Base-by-base conservation (phyloP, 2,888 invertebrate species). In the Chloromyia formosa region DNA sequence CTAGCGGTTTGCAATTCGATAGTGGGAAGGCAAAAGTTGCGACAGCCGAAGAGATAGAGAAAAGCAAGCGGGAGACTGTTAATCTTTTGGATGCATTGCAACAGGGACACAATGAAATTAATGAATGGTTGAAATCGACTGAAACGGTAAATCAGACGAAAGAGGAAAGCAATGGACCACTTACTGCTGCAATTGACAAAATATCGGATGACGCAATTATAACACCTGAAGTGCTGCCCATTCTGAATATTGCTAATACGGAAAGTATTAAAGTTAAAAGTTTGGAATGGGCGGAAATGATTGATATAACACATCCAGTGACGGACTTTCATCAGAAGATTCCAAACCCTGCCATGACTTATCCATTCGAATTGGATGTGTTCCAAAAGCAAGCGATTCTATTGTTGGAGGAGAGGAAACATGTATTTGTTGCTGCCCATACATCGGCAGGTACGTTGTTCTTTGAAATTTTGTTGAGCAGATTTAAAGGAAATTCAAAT, bases 391-490 rank as follows among this genome's bases (percentile, higher is more conserved):
- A 92, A 88, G 98, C 99, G 0, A 95, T 99, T 76, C 86, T 98
- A 5, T 95, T 94, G 83, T 86, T 99, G 73, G 98, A 99, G 86
- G 92, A 94, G 80, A 93, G 95, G 14, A 93, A 96, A 80, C 96
- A 96, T 83, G 96, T 99, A 0, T 98, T 99, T 85, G 98, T 99
- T 0, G 97, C 99, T 0, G 99, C 99, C 0, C 99, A 99, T 83
- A 99, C 99, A 0, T 99, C 99, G 0, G 99, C 99, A 0, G 96
- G 95, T 23, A 72, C 73, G 49, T 35, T 35, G 3, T 35, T 35
- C n/a, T n/a, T n/a, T n/a, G n/a, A n/a, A n/a, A n/a, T n/a, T 35
- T 35, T 35, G 27, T 35, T 4, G 27, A n/a, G 27, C 7, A 4
- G 49, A 49, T 7, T 49, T 49, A 3, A 49, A 49, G 12, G 12